phyloP scores from a whole-genome alignment of 2,797 vertebrate species.

The Arctocebus calabarensis region DNA sequence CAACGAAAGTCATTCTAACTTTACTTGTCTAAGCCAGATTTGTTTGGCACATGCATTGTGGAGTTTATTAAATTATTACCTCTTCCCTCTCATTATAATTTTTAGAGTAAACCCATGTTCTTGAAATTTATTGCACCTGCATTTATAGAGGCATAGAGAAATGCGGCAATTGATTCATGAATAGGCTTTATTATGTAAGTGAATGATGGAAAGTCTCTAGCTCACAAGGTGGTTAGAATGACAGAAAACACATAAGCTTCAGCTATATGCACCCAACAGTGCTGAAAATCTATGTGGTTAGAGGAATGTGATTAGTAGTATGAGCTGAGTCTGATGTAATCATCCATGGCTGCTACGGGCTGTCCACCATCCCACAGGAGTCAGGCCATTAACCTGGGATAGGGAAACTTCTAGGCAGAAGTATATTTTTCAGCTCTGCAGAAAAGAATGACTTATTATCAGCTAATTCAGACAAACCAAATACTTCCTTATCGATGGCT shows the following conservation, averaged over 20 bases:
- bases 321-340: not conserved
- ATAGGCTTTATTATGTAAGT: slow-evolving; percentile 70
- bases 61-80: slow-evolving; percentile 71
- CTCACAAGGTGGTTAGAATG: slow-evolving; percentile 42
- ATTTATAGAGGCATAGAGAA: slow-evolving; percentile 64
- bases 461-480: not conserved
- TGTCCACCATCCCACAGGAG: not conserved
- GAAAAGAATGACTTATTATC: not conserved
- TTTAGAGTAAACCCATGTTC: slow-evolving; percentile 67
- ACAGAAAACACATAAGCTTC: slow-evolving; percentile 22
- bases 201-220: slow-evolving; percentile 14
- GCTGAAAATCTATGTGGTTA: slow-evolving; percentile 23
- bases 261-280: not conserved
- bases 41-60: slow-evolving; percentile 38
- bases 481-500: not conserved
- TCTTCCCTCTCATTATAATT: slow-evolving; percentile 66
- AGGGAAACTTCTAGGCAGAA: not conserved
- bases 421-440: not conserved
- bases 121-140: slow-evolving; percentile 67
- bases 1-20: slow-evolving; percentile 52
- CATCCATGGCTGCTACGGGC: not conserved
- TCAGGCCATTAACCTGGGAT: not conserved
- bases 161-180: slow-evolving; percentile 55
- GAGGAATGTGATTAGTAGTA: not conserved
- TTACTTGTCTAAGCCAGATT: slow-evolving; percentile 57